A percentile compares a stretch with the other conserved stretches of the same genome.
phyloP scores from a whole-genome alignment of 2,113 vertebrate species.

The Smithornis capensis region DNA sequence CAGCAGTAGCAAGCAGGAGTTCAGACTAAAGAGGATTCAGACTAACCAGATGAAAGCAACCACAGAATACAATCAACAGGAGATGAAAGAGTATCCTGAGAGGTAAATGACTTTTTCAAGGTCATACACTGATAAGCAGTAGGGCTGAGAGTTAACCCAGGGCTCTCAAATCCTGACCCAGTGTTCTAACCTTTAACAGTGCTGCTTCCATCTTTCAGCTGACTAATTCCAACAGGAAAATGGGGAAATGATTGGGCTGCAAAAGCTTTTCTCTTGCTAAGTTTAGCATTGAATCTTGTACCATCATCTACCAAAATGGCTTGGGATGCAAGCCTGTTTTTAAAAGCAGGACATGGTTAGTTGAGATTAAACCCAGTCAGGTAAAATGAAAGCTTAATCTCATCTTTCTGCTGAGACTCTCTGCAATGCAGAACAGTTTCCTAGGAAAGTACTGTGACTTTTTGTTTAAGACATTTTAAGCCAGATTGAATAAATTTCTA shows the following conservation, averaged over 20 bases:
- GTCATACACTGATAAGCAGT: not conserved
- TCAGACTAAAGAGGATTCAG: not conserved
- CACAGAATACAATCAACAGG: not conserved
- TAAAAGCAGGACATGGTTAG: not conserved
- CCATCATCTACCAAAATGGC: not conserved
- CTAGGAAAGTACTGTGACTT: not conserved
- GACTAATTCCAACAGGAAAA: not conserved
- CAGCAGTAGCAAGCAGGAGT: not conserved
- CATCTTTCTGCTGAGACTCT: not conserved
- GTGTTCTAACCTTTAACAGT: not conserved
- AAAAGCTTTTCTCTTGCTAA: not conserved
- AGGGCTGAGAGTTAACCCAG: not conserved
- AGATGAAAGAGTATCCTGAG: not conserved
- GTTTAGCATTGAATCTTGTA: not conserved
- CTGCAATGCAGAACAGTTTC: not conserved
- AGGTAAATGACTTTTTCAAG: not conserved
- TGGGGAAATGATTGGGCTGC: not conserved
- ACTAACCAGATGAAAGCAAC: not conserved
- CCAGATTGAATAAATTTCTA: not conserved
- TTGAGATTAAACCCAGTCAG: not conserved
- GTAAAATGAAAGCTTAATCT: not conserved
- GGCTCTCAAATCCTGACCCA: not conserved
- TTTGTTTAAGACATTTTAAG: not conserved
- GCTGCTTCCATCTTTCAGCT: not conserved
- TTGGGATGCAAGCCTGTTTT: not conserved